phyloP scores from a whole-genome alignment of 2,888 invertebrate genomes.

The Leistus spinibarbis region DNA sequence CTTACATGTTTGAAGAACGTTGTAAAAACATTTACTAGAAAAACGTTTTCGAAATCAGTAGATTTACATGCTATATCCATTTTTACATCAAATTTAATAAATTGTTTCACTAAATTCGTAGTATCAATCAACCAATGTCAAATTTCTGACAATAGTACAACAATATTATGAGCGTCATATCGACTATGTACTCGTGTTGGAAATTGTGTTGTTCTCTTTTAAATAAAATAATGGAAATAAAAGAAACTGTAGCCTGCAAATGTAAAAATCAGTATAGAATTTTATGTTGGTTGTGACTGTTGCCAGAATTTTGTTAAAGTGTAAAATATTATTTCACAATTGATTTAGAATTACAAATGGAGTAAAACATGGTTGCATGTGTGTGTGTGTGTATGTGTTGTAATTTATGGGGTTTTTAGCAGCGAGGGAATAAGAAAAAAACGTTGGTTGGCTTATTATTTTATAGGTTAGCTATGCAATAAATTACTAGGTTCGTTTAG shows the following conservation, averaged over 20 bases:
- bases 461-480: conserved; percentile 28
- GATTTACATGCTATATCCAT: too few relatives aligned
- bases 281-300: too few relatives aligned
- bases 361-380: background rate
- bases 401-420: background rate
- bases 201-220: background rate
- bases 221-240: background rate
- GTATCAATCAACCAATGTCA: too few relatives aligned
- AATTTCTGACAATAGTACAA: too few relatives aligned
- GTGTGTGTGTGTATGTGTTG: background rate
- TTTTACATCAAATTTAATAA: too few relatives aligned
- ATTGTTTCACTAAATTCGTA: too few relatives aligned
- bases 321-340: background rate
- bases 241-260: background rate
- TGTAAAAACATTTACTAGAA: too few relatives aligned
- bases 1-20: too few relatives aligned
- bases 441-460: conserved; percentile 22
- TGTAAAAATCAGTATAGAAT: background rate
- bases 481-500: conserved; percentile 33
- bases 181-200: background rate
- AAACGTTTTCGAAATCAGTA: too few relatives aligned
- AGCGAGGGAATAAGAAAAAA: background rate
- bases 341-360: background rate
- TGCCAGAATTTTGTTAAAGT: background rate
- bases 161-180: too few relatives aligned